Evolutionary conservation across 2,113 vertebrate genomes (phyloP).

Genomic region (Mobula birostris): DNA sequence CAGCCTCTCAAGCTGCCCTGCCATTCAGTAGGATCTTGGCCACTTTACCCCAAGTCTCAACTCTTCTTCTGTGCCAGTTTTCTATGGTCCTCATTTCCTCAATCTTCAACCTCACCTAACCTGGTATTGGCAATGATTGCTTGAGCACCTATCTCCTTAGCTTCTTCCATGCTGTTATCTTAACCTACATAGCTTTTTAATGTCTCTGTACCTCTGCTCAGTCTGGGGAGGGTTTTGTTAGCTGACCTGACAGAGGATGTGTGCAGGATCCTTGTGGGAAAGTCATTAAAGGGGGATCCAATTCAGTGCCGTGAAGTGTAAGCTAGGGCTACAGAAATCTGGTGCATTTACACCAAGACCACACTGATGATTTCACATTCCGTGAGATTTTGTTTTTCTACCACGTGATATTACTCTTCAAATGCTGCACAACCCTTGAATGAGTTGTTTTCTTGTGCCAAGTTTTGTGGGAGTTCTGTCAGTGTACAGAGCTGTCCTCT

Average conservation of each 20-base stretch:
- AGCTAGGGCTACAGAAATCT: neutral
- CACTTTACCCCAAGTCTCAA: too few relatives aligned
- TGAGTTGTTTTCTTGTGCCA: neutral
- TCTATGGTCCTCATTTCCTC: too few relatives aligned
- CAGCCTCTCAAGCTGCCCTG: too few relatives aligned
- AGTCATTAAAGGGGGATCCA: neutral
- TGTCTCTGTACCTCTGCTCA: too few relatives aligned
- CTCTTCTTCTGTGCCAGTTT: too few relatives aligned
- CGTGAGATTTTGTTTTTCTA: too few relatives aligned
- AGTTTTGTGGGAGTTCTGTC: too few relatives aligned
- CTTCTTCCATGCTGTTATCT: neutral
- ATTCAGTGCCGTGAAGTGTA: neutral
- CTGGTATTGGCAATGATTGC: neutral
- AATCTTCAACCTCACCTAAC: neutral
- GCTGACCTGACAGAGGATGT: neutral
- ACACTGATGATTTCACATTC: too few relatives aligned
- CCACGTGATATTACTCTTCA: neutral
- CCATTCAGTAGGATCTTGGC: too few relatives aligned
- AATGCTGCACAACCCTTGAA: neutral
- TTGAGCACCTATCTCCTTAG: neutral
- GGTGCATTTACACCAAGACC: neutral
- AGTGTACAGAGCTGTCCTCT: too few relatives aligned
- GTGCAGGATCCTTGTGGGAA: neutral
- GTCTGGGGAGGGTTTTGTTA: too few relatives aligned
- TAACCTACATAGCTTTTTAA: too few relatives aligned